These are phyloP conservation scores for Eupithecia abbreviata DNA, from an alignment of 2,888 invertebrate genomes.

Conservation along the genomic window DNA sequence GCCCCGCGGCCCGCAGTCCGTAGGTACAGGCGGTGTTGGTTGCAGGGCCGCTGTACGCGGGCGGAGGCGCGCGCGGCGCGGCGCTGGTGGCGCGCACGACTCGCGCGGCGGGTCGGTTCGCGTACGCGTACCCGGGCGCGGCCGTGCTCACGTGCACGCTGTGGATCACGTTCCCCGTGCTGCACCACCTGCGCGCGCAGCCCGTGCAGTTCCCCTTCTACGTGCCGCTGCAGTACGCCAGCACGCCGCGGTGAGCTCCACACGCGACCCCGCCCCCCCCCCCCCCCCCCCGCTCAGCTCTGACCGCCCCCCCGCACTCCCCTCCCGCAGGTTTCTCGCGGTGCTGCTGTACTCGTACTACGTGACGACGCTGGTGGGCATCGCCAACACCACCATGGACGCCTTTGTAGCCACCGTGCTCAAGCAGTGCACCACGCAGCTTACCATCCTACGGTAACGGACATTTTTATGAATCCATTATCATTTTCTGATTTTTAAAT, in stretches of 20 bases:
- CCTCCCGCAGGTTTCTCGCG: slow-evolving; percentile 57
- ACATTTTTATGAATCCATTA: neutral
- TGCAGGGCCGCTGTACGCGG: slow-evolving; percentile 47
- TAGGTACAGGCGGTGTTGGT: neutral
- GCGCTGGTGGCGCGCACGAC: slow-evolving; percentile 43
- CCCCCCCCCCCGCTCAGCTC: neutral
- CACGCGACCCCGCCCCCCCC: neutral
- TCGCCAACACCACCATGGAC: slow-evolving; percentile 80
- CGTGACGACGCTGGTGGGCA: slow-evolving; percentile 72
- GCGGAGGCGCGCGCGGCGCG: slow-evolving; percentile 23
- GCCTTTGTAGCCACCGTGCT: slow-evolving; percentile 74
- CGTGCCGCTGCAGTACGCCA: slow-evolving; percentile 46
- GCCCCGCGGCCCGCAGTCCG: neutral
- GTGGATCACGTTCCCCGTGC: slow-evolving; percentile 64
- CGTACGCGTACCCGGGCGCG: slow-evolving; percentile 53
- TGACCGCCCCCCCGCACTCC: neutral
- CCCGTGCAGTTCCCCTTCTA: slow-evolving; percentile 61
- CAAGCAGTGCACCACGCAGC: slow-evolving; percentile 68
- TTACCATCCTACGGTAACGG: slow-evolving; percentile 62
- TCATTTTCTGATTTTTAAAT: neutral
- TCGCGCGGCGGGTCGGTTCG: slow-evolving; percentile 49
- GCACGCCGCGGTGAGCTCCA: slow-evolving; percentile 37
- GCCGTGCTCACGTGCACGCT: slow-evolving; percentile 70
- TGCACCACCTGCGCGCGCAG: slow-evolving; percentile 49
- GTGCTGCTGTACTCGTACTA: slow-evolving; percentile 70